Evolutionary conservation across 2,888 invertebrate genomes (phyloP).

Genomic region (Dysmachus trigonus): DNA sequence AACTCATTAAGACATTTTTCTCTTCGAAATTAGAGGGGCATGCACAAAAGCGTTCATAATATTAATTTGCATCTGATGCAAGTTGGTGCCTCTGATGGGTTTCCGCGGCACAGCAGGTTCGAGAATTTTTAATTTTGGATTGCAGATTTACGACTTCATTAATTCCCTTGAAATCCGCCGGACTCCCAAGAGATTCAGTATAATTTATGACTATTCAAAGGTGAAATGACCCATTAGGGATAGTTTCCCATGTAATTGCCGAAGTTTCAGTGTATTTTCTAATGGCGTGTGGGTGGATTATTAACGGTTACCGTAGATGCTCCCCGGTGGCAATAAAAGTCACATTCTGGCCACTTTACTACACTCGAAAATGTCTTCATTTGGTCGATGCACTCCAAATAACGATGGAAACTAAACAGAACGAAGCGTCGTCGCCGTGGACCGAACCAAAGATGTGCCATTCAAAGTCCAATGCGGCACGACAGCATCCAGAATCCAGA

Average conservation of each 20-base stretch:
- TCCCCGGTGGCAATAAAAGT: constrained; percentile 16
- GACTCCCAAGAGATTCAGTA: neutral
- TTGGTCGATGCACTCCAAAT: constrained; percentile 6
- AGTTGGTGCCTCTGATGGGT: neutral
- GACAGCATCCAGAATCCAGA: no score
- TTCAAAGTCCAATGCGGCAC: neutral
- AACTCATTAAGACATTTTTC: neutral
- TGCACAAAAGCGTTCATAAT: neutral
- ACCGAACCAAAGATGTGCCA: neutral
- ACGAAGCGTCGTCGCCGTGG: neutral
- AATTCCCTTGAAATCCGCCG: neutral
- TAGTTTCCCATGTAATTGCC: constrained; percentile 19
- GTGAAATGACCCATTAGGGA: constrained; percentile 15
- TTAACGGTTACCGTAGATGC: neutral
- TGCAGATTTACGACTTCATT: constrained; percentile 8
- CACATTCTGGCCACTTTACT: constrained; percentile 34
- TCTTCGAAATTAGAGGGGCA: neutral
- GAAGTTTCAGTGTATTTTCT: neutral
- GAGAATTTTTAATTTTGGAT: neutral
- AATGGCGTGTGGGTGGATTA: neutral
- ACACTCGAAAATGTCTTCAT: constrained; percentile 29
- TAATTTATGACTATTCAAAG: neutral
- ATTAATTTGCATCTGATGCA: neutral
- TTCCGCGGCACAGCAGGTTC: neutral
- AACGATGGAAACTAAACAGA: constrained; percentile 18